Evolutionary conservation across 2,113 vertebrate species (phyloP).

Genomic region (Microtus montanus): DNA sequence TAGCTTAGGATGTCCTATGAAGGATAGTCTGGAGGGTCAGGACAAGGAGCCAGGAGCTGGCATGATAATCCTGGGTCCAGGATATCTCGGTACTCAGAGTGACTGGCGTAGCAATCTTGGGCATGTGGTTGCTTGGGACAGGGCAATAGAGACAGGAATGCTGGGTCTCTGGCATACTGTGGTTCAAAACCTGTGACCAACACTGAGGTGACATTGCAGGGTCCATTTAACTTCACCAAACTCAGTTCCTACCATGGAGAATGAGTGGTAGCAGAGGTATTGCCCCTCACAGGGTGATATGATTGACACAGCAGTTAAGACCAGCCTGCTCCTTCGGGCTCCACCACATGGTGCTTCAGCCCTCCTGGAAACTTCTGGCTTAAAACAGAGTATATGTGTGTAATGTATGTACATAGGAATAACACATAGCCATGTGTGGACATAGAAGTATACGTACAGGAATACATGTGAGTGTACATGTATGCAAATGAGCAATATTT

Average conservation of each 20-base stretch:
- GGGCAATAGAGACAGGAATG: neutral
- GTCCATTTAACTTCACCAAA: neutral
- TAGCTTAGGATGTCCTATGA: accelerated
- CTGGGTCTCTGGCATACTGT: neutral
- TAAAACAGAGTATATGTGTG: neutral
- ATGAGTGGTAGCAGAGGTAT: neutral
- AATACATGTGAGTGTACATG: too few species aligned
- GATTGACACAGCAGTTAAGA: neutral
- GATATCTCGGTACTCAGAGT: neutral
- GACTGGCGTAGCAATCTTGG: neutral
- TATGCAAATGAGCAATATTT: neutral
- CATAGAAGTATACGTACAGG: neutral
- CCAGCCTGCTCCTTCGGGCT: neutral
- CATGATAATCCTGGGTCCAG: neutral
- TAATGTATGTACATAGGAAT: neutral
- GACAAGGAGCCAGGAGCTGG: neutral
- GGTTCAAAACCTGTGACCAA: neutral
- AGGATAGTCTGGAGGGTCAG: neutral
- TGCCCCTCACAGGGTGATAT: neutral
- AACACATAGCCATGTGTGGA: neutral
- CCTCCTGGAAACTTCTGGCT: neutral
- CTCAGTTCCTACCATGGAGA: neutral
- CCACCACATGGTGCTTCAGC: accelerated
- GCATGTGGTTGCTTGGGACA: neutral
- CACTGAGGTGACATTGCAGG: neutral